Conservation (phyloP, 2,113 vertebrate genomes). For the Rhinolophus ferrumequinum region DNA sequence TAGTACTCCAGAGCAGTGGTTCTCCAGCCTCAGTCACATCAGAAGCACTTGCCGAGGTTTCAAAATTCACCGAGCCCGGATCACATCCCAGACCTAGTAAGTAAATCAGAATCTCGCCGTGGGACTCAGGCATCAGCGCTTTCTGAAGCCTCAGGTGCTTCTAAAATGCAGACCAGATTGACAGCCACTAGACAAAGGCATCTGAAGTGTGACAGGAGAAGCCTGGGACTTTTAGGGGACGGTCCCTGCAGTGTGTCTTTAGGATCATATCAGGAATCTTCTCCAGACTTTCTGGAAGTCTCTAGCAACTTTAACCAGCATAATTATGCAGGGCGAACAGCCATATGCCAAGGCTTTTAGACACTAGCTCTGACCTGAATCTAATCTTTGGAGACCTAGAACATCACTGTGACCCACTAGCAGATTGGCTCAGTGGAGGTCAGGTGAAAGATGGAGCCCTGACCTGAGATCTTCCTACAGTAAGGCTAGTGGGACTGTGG, state of each 20-base stretch:
- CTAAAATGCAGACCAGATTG: no score
- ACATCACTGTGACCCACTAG: accelerated
- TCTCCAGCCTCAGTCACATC: neutral
- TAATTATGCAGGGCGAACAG: neutral
- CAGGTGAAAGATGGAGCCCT: no score
- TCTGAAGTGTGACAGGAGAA: neutral
- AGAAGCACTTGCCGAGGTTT: neutral
- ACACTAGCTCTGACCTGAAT: neutral
- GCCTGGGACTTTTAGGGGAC: neutral
- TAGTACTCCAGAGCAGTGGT: no score
- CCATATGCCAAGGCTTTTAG: neutral
- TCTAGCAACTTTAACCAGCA: neutral
- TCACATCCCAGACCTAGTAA: neutral
- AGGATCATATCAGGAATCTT: neutral
- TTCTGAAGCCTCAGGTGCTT: neutral
- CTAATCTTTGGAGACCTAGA: neutral
- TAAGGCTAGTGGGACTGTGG: neutral
- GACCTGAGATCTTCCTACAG: no score
- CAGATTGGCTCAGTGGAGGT: accelerated
- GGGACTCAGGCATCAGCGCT: neutral
- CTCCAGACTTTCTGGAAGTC: no score
- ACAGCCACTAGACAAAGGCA: neutral
- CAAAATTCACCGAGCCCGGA: neutral
- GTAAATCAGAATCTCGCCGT: neutral
- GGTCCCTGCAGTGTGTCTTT: neutral